Base-by-base conservation (phyloP, 2,113 vertebrate genomes). In the Morone chrysops region DNA sequence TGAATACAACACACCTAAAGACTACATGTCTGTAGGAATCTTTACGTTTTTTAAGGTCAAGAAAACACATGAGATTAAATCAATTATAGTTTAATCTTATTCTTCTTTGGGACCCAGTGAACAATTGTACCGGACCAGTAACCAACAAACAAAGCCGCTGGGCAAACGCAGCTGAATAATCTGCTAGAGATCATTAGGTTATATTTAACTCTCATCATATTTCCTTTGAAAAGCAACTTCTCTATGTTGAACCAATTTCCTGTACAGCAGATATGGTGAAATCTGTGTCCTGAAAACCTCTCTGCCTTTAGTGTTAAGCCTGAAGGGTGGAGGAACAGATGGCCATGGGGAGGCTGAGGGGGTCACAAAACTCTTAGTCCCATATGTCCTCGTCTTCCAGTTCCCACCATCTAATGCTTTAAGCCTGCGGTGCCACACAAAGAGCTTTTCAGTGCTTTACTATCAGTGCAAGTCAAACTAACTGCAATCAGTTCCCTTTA, bases 321-420 rank as follows among this genome's bases (percentile, higher is more conserved):
- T 78, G 51, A 85, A 82, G 89, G 91, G 70, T 20, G 75, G 82
- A 75, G 77, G 79, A 91, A 93, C 93, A 95, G 93, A 94, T 95
- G 94, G 94, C 82, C 73, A 45, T 73, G 40, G 73, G 60, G 72
- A 85, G 61, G 80, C 86, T 61, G 83, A 87, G 70, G 85, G 88
- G 89, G 85, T 88, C 81, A 84, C 81, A 80, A 80, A 89, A 92
- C 85, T 88, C 88, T 80, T 73, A 70, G 82, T 83, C 89, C 95
- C 95, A 95, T 96, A 95, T 96, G 94, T 90, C 89, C 72, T 69
- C 10, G 61, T 86, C 84, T 78, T 87, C 63, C 66, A 80, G 45
- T 86, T 82, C 89, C 87, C 91, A 86, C 80, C 90, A 82, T 86
- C 86, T 84, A 85, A 87, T 71, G 78, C 78, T 81, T 85, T 78